phyloP scores from a whole-genome alignment of 2,888 invertebrate genomes.

The Brenthis hecate region DNA sequence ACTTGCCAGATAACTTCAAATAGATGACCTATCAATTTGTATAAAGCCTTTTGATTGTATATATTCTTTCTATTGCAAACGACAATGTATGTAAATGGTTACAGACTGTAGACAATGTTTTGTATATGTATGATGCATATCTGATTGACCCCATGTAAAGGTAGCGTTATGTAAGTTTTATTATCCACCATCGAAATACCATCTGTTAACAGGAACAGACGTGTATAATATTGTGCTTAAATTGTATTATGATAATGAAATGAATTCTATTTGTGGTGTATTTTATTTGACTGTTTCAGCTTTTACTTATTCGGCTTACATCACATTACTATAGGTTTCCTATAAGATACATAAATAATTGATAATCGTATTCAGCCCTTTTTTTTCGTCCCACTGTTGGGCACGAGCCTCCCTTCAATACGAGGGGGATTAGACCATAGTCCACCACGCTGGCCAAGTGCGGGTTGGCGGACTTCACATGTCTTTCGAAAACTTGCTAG shows the following conservation, averaged over 20 bases:
- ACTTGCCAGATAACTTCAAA: conserved; percentile 6
- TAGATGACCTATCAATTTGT: conserved; percentile 14
- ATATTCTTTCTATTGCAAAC: conserved; percentile 6
- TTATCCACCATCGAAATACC: conserved; percentile 28
- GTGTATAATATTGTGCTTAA: background rate
- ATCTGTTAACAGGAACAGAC: conserved; percentile 25
- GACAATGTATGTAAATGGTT: conserved; percentile 13
- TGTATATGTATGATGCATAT: background rate
- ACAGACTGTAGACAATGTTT: background rate
- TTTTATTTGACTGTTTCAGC: background rate
- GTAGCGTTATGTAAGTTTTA: conserved; percentile 29
- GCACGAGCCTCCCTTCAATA: no score
- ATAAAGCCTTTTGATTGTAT: conserved; percentile 15
- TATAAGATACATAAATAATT: no score
- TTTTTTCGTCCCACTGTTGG: no score
- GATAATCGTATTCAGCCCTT: no score
- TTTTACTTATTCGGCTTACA: background rate
- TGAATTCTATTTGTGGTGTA: background rate
- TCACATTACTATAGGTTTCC: no score
- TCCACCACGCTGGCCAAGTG: no score
- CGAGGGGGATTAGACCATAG: no score
- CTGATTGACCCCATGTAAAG: conserved; percentile 14
- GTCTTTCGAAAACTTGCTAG: no score
- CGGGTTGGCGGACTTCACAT: no score
- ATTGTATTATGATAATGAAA: background rate